A percentile compares a stretch with the other conserved stretches of the same genome.
phyloP scores from a whole-genome alignment of 2,797 vertebrate genomes.

The Gambusia yucatana region DNA sequence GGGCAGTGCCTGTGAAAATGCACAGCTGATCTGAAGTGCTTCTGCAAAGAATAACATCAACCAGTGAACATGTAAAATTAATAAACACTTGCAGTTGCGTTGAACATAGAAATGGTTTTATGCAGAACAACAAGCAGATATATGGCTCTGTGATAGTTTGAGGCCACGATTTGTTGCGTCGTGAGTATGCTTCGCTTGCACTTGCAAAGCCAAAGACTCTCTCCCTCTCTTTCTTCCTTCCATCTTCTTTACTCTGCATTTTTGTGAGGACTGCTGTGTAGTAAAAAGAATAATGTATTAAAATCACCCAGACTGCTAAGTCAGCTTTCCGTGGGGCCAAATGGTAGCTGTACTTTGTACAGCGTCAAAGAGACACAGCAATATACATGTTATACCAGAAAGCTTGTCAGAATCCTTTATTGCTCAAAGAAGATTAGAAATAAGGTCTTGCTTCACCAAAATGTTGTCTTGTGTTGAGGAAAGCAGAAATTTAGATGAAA shows the following conservation, averaged over 20 bases:
- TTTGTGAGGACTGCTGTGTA: slow-evolving; percentile 44
- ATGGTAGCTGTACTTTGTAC: slow-evolving; percentile 27
- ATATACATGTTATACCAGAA: neutral
- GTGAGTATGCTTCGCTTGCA: slow-evolving; percentile 52
- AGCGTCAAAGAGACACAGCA: slow-evolving; percentile 3
- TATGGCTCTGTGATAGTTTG: slow-evolving; percentile 62
- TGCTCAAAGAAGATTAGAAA: slow-evolving; percentile 19
- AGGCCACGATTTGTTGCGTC: slow-evolving; percentile 50
- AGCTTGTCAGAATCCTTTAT: slow-evolving; percentile 16
- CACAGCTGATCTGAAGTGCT: slow-evolving; percentile 3
- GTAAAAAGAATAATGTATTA: slow-evolving; percentile 34
- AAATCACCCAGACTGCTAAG: slow-evolving; percentile 47
- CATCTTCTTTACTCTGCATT: slow-evolving; percentile 37
- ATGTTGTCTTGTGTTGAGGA: neutral
- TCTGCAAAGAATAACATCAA: slow-evolving; percentile 17
- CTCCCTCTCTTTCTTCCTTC: neutral
- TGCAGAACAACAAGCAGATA: slow-evolving; percentile 17
- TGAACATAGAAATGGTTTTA: slow-evolving; percentile 39
- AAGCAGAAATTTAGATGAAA: neutral
- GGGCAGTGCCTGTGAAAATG: slow-evolving; percentile 1
- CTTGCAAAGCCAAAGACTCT: slow-evolving; percentile 24
- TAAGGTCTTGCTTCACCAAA: neutral
- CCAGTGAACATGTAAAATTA: slow-evolving; percentile 51
- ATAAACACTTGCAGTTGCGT: slow-evolving; percentile 39
- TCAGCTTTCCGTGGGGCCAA: slow-evolving; percentile 56